Base-by-base conservation (phyloP, 2,888 invertebrate species). In the Julus scandinavius region DNA sequence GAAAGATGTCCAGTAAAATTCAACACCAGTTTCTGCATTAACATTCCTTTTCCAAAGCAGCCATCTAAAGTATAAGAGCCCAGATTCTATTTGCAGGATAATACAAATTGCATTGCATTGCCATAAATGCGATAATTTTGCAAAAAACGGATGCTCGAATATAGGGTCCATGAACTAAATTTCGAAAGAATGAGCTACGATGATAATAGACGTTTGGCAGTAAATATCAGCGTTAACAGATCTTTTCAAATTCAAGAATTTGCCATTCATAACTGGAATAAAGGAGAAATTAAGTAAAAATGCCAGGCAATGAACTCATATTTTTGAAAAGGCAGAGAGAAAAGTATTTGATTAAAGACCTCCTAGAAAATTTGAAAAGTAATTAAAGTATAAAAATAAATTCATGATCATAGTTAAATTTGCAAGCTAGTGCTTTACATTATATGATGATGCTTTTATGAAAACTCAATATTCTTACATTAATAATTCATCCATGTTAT, bases 171-270 rank as follows among this genome's bases (percentile, higher is more conserved):
- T 63, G 63, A 63, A 63, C 17, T 1, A n/a, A 63, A n/a, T 63
- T 2, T 3, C 3, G n/a, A 1, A 63, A 63, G 63, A 63, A 63
- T 63, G 63, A n/a, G 63, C 63, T 20, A n/a, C 17, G 63, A 63
- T n/a, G 15, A n/a, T 4, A 54, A 58, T 58, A 20, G 20, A 20
- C 20, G 20, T 1, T 72, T 17, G 63, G 20, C 11, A n/a, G n/a
- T 58, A 72, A 72, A 72, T 72, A 72, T 72, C 63, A 20, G 63
- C 63, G 63, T 72, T 72, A 20, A 58, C 20, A 29, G 20, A 72
- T 20, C 63, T 20, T 7, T 7, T 17, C 9, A 9, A 29, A 29
- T 20, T n/a, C n/a, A 63, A 72, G 20, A 72, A 20, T 6, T 45
- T 45, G 20, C 63, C 20, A 20, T 72, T 72, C n/a, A 7, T 20